phyloP scores from a whole-genome alignment of 2,113 vertebrate genomes.

The Trachemys scripta region DNA sequence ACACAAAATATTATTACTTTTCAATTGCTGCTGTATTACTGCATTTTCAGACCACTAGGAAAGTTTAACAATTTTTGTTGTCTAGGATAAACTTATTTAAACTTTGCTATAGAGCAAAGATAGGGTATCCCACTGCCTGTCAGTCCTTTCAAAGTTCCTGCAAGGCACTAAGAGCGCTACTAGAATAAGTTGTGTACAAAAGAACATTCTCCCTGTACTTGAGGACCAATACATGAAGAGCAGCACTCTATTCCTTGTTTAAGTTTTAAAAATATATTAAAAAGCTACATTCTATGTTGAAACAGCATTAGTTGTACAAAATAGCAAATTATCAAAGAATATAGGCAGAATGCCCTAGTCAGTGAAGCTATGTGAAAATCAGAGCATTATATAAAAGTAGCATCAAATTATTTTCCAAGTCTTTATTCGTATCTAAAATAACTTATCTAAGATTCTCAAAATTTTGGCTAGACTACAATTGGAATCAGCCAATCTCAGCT shows the following conservation, averaged over 20 bases:
- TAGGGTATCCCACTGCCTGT: neutral
- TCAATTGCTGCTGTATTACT: no score
- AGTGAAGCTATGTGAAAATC: no score
- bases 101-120: neutral
- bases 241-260: neutral
- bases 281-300: fast-evolving
- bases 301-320: neutral
- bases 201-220: neutral
- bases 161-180: neutral
- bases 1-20: neutral
- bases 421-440: neutral
- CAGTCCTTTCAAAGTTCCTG: neutral
- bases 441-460: neutral
- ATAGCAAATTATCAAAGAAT: no score
- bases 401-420: neutral
- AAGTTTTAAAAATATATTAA: neutral
- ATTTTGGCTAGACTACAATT: neutral
- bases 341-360: no score
- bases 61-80: no score
- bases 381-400: no score
- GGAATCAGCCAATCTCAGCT: neutral
- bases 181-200: neutral
- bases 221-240: neutral
- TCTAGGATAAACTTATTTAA: neutral
- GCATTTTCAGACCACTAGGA: no score